Evolutionary conservation across 2,113 vertebrate genomes (phyloP), one percentile per base, ranked within the genome.

Genomic region (Synchiropus splendidus): DNA sequence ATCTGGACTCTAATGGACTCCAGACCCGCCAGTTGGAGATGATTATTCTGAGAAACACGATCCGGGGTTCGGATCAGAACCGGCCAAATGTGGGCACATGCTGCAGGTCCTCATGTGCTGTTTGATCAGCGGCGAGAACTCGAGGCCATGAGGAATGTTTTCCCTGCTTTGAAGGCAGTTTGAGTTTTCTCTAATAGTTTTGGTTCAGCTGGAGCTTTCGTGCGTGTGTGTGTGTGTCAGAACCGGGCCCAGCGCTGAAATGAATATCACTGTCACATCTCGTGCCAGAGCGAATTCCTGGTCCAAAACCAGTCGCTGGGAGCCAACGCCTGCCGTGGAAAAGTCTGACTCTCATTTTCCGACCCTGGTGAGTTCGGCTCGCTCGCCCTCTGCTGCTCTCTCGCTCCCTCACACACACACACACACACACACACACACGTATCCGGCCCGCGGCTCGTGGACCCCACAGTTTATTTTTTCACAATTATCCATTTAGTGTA

Each of bases 401-500:
- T 15, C 34, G 36, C 31, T 10, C 35, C 45, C 12, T 51, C 50
- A 6, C 40, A 18, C 36, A 48, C 10, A 1, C 31, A 35, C 30
- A 18, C 41, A 13, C 36, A n/a, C 39, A 14, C 39, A 21, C 39
- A 67, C 67, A 64, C 75, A 45, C 31, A 47, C 12, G 16, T 8
- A 18, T 6, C 73, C 77, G 79, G 68, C 73, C 74, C 51, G 51
- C 69, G 59, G 64, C 61, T 18, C 51, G 42, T 46, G 47, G 58
- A 68, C 63, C 61, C 50, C 67, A 63, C 12, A 61, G 72, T 84
- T 87, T 85, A 77, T 86, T 85, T 80, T 85, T 84, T 75, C 72
- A 61, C 78, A 84, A 81, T 86, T 83, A 71, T 78, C 78, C 74
- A 79, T 77, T 71, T 61, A 80, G 79, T 31, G 48, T 74, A 82